Base-by-base conservation (phyloP, 2,888 invertebrate genomes). In the Drosophila emarginata region DNA sequence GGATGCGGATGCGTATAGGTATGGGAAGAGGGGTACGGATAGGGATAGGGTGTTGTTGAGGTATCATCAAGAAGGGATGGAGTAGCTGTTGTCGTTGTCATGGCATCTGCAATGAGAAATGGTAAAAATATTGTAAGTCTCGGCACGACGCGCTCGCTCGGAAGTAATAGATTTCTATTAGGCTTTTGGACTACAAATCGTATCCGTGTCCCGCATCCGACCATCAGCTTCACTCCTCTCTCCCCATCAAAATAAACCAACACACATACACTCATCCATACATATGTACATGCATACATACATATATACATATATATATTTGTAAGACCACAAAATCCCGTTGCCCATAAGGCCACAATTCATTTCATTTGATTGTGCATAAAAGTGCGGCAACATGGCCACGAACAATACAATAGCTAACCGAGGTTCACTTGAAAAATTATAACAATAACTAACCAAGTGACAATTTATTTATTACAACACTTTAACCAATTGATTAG, bases 151-250 rank as follows among this genome's bases (percentile, higher is more conserved):
- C 75, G 64, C 64, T 67, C 72, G 81, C 79, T 78, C 78, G 78
- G 82, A 81, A 80, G 80, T 78, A 80, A 81, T 81, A 82, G 80
- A 80, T 80, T 82, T 80, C 73, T 82, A 80, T 81, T 76, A 80
- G 80, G 70, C 70, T 63, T 67, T 66, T 51, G 64, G 66, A 82
- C 71, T 78, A 72, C 68, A 75, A 73, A 67, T 79, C 67, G 74
- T 59, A 39, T 23, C n/a, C 53, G 32, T 32, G 11, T 26, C 40
- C 23, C 11, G 57, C 12, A 37, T 52, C 58, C 18, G 28, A 4
- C 18, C 21, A 67, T 11, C 9, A 7, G 9, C 32, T 32, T 32
- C 32, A 32, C 11, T 32, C 11, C 32, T 11, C 32, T 9, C 11
- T 9, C 11, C 32, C 32, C 1, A 32, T n/a, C n/a, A n/a, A n/a